Evolutionary conservation across 2,888 invertebrate species (phyloP), one percentile per base, ranked within the genome.

Genomic region (Branchellion lobata): DNA sequence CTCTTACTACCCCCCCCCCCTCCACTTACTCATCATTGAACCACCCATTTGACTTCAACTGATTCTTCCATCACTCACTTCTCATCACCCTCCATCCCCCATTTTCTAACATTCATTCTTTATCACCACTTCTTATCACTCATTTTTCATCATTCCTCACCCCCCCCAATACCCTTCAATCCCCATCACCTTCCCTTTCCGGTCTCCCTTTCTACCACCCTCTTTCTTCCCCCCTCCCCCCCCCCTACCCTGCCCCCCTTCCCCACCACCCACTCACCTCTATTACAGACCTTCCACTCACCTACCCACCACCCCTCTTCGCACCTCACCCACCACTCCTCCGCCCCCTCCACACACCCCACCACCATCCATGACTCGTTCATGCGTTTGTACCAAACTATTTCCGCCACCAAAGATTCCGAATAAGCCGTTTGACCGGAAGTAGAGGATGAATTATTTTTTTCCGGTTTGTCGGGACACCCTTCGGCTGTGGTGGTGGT

Each of bases 311-410:
- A 5, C 61, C 61, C 61, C 24, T 24, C 61, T n/a, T 57, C 24
- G 21, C 61, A 57, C 61, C 11, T 61, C 61, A 27, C 14, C 47
- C 53, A 27, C 78, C 47, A 29, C 69, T 53, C 34, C 24, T 18
- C 33, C 51, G 8, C 14, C 29, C 47, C 24, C n/a, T 34, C 33
- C 47, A 1, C 14, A 18, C 77, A 29, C 24, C 21, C 69, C 36
- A 53, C 78, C 76, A 29, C 76, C 57, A 53, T 80, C 61, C 11
- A 14, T 53, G 24, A 33, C 29, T 76, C 61, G 8, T 57, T 57
- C 61, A 57, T n/a, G 11, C 61, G 5, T n/a, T 57, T 57, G 61
- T 18, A 57, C 61, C 61, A 57, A 57, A 57, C 24, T 24, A 3
- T 57, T 24, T 57, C 61, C 21, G 61, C 24, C n/a, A 18, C 24